Evolutionary conservation across 2,888 invertebrate genomes (phyloP).

Genomic region (Nemotelus pantherinus): DNA sequence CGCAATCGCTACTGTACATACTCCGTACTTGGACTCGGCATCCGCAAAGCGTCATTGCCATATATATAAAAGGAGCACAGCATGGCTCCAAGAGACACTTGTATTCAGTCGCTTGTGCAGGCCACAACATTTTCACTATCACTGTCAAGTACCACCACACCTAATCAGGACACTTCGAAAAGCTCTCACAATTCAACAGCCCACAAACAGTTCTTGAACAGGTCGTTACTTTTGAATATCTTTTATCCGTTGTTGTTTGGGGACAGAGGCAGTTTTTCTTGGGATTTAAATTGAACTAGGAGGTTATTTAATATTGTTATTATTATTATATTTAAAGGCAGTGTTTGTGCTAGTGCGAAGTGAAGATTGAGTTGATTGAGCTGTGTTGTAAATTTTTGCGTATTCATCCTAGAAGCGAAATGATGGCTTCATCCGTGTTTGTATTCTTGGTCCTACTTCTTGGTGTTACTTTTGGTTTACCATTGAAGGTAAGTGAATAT

Average conservation of each 20-base stretch:
- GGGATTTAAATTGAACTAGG: not conserved
- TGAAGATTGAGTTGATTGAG: conserved; percentile 15
- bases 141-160: not conserved
- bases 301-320: not conserved
- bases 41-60: conserved; percentile 29
- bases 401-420: not conserved
- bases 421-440: conserved; percentile 14
- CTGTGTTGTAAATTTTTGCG: conserved; percentile 15
- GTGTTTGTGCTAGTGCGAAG: conserved; percentile 29
- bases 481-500: conserved; percentile 36
- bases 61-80: conserved; percentile 43
- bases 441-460: conserved; percentile 24
- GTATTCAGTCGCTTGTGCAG: conserved; percentile 40
- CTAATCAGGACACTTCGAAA: conserved; percentile 16
- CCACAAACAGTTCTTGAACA: conserved; percentile 20
- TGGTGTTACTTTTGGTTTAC: conserved; percentile 34
- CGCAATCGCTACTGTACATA: conserved; percentile 13
- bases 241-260: not conserved
- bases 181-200: not conserved
- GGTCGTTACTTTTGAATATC: conserved; percentile 13
- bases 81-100: conserved; percentile 43
- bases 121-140: conserved; percentile 20
- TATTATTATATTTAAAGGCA: conserved; percentile 23
- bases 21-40: not conserved
- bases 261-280: not conserved